Evolutionary conservation across 2,113 vertebrate genomes (phyloP).

Genomic region (Eonycteris spelaea): DNA sequence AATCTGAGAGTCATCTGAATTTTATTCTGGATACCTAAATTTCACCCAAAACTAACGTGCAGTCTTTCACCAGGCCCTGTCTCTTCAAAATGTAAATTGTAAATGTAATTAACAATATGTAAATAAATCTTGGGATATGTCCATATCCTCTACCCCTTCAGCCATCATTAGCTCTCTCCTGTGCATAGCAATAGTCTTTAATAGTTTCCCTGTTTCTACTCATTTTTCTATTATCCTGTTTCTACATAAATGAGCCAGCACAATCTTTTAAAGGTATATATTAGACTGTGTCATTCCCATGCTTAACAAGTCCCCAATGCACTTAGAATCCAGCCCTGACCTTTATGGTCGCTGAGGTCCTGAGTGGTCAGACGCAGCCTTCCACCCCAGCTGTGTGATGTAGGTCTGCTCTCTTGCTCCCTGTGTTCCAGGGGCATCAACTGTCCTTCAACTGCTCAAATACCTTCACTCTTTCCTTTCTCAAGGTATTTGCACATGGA

Average conservation of each 20-base stretch:
- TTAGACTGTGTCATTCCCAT: background rate
- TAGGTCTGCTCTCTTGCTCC: background rate
- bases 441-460: background rate
- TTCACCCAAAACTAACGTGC: background rate
- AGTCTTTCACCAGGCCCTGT: background rate
- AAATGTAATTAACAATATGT: background rate
- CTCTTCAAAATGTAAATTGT: background rate
- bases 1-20: background rate
- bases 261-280: background rate
- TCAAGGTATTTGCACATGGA: background rate
- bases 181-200: background rate
- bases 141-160: background rate
- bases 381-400: accelerated
- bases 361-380: background rate
- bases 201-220: background rate
- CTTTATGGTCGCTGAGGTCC: background rate
- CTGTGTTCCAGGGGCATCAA: background rate
- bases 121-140: background rate
- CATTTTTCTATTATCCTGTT: background rate
- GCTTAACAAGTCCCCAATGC: background rate
- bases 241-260: background rate
- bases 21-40: background rate
- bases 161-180: background rate
- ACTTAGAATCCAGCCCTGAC: background rate
- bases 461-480: background rate